Evolutionary conservation across 2,888 invertebrate species (phyloP).

Genomic region (Drosophila birchii): DNA sequence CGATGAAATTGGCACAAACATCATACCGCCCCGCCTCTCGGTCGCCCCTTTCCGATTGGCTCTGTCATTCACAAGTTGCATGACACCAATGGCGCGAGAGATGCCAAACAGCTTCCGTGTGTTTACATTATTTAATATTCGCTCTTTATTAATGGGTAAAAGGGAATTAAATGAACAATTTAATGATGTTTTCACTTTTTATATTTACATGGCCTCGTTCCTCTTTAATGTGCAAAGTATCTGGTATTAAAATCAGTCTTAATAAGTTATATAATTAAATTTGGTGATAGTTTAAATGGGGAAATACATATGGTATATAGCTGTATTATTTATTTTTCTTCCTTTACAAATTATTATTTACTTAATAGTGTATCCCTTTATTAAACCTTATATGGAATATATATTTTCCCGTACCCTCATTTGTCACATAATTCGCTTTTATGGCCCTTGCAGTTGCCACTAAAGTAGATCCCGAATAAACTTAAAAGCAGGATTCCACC

Average conservation of each 20-base stretch:
- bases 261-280: neutral
- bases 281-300: too few relatives aligned
- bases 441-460: constrained; percentile 44
- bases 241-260: neutral
- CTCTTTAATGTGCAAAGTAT: neutral
- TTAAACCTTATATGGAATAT: neutral
- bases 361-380: neutral
- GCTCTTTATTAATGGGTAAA: neutral
- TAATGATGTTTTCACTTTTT: neutral
- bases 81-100: constrained; percentile 12
- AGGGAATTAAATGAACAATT: neutral
- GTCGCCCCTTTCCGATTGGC: constrained; percentile 21
- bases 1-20: constrained; percentile 67
- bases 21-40: constrained; percentile 25
- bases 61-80: constrained; percentile 33
- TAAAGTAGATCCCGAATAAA: constrained; percentile 34
- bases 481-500: constrained; percentile 58
- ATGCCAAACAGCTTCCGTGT: constrained; percentile 31
- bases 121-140: constrained; percentile 28
- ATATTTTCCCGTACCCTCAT: constrained; percentile 37
- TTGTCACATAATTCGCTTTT: constrained; percentile 62
- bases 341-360: neutral
- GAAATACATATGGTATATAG: too few relatives aligned
- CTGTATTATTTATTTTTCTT: too few relatives aligned
- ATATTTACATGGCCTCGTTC: neutral